phyloP scores from a whole-genome alignment of 2,888 invertebrate species.

The Agrypnus murinus region DNA sequence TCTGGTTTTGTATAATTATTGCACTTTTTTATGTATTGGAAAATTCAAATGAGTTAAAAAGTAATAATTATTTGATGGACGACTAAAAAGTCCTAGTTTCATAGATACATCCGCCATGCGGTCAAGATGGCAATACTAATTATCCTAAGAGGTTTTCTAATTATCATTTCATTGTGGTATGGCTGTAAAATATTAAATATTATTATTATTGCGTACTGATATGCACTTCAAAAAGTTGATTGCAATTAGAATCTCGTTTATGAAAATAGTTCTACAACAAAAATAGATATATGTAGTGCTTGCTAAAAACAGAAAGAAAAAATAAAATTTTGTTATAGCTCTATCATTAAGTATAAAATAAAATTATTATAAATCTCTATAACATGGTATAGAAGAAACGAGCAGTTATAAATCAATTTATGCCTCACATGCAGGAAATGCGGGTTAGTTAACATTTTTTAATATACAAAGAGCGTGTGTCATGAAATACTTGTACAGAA shows the following conservation, averaged over 20 bases:
- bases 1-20: too few species aligned
- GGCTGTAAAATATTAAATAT: background rate
- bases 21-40: too few species aligned
- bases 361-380: background rate
- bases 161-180: constrained; percentile 18
- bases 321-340: background rate
- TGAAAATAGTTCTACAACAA: background rate
- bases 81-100: too few species aligned
- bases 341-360: constrained; percentile 19
- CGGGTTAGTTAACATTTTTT: constrained; percentile 28
- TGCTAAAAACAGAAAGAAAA: background rate
- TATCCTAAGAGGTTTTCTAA: constrained; percentile 16
- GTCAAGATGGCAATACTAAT: too few species aligned
- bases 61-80: too few species aligned
- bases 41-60: too few species aligned
- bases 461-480: constrained; percentile 15
- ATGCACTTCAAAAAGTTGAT: background rate
- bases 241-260: constrained; percentile 17
- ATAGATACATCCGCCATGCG: too few species aligned
- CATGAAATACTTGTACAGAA: constrained; percentile 1
- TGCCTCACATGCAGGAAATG: constrained; percentile 26
- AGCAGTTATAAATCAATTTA: constrained; percentile 29
- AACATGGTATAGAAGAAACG: constrained; percentile 1
- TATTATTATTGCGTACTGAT: background rate
- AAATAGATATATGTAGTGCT: background rate